Evolutionary conservation across 2,888 invertebrate species (phyloP), one percentile per base, ranked within the genome.

Genomic region (Sphaerophoria taeniata): DNA sequence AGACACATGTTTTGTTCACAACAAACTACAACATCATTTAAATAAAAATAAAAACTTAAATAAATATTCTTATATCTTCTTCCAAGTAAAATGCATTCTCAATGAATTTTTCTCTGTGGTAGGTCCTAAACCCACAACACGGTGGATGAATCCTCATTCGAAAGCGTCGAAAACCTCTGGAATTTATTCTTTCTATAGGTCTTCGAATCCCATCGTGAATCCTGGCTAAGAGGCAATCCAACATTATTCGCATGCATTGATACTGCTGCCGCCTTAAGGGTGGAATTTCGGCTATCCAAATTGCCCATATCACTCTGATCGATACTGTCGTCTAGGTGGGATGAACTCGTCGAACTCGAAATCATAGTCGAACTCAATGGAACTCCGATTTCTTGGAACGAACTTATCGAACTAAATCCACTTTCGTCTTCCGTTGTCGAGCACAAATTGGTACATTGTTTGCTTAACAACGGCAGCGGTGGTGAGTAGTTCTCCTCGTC

Each of bases 331-430:
- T 87, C 87, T 39, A 70, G 55, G 65, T 85, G 87, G 3, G 87
- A 87, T 60, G 87, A 78, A 51, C 67, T 77, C 39, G 72, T 70
- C 7, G 87, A 84, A 47, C 74, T 79, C 31, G 72, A 75, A 11
- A 90, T 87, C 78, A 90, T 65, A 0, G 91, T 90, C 4, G 91
- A 91, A 72, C 89, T 89, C 0, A 90, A 69, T 3, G 96, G 96
- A 89, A 96, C 93, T 11, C 96, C 96, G 60, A 96, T 94, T 90
- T 97, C 96, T 92, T 96, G 96, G 90, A 96, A 96, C 6, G 96
- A 96, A 91, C 95, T 96, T 93, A 97, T 95, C 7, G 96, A 96
- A 12, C 96, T 96, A 91, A 97, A 97, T 36, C 97, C 97, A 90
- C 96, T 97, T 91, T 97, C 97, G 88, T 96, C 96, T 90, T 97